These are phyloP conservation scores for Eupithecia subfuscata DNA, from an alignment of 2,888 invertebrate species.

Conservation along the genomic window DNA sequence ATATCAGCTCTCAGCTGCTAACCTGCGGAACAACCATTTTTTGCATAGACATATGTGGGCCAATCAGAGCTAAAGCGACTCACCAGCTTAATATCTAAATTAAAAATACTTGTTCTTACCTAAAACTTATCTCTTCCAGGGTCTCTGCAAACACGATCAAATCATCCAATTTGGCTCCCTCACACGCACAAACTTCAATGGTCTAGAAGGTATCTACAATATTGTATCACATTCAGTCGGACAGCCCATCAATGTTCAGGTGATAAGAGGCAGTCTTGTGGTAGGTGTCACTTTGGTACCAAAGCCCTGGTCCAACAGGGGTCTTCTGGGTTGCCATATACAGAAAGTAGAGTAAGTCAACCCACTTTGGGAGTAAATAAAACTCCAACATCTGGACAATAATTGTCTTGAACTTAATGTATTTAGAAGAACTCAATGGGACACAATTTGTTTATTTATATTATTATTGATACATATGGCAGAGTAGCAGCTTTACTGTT, in stretches of 20 bases:
- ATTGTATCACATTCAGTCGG: conserved; percentile 87
- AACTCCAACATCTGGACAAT: not conserved
- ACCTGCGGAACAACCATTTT: too few relatives aligned
- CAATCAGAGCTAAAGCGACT: too few relatives aligned
- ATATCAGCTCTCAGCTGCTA: too few relatives aligned
- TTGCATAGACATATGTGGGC: too few relatives aligned
- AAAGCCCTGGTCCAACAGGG: conserved; percentile 90
- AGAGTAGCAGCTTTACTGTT: not conserved
- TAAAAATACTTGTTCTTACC: not conserved
- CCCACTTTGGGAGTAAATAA: not conserved
- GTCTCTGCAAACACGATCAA: conserved; percentile 87
- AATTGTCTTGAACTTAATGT: not conserved
- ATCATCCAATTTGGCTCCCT: conserved; percentile 91
- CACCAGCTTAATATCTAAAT: too few relatives aligned
- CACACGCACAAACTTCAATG: conserved; percentile 87
- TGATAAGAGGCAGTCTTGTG: conserved; percentile 74
- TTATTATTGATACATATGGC: not conserved
- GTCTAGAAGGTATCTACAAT: conserved; percentile 87
- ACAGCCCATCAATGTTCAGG: conserved; percentile 78
- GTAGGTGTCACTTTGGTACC: conserved; percentile 87
- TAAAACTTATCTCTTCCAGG: conserved; percentile 76
- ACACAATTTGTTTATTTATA: not conserved
- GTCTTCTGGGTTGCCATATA: conserved; percentile 86
- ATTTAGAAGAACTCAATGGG: not conserved
- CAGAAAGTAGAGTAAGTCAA: conserved; percentile 44